phyloP scores from a whole-genome alignment of 1,140 invertebrate genomes.

The Lasioglossum albipes region DNA sequence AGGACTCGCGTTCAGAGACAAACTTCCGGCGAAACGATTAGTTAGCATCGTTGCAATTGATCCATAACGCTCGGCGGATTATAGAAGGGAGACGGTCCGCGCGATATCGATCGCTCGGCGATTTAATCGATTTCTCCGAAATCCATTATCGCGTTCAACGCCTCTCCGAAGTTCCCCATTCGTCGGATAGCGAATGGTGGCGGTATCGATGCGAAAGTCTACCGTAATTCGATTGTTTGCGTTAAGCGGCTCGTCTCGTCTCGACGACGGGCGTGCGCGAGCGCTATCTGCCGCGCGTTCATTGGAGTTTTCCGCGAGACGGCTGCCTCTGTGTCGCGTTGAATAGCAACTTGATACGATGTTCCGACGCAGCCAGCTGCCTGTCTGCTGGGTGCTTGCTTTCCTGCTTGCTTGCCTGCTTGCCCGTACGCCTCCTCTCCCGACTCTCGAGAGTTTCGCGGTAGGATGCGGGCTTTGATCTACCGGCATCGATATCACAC shows the following conservation, averaged over 20 bases:
- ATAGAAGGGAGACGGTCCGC: no score
- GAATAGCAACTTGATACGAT: conserved; percentile 10
- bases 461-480: conserved; percentile 69
- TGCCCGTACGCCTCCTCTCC: not conserved
- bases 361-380: not conserved
- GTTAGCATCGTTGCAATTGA: no score
- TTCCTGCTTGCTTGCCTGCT: not conserved
- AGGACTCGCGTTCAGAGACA: no score
- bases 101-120: no score
- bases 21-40: no score
- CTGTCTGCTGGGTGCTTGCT: no score
- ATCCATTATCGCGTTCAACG: no score
- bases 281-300: conserved; percentile 13
- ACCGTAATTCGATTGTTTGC: not conserved
- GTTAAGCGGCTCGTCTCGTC: not conserved
- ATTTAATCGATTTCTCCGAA: no score
- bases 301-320: conserved; percentile 36
- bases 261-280: not conserved
- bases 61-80: no score
- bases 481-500: conserved; percentile 70
- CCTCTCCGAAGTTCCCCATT: no score
- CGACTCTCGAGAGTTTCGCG: conserved; percentile 34
- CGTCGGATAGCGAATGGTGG: no score
- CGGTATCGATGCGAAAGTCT: not conserved
- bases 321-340: not conserved